These are phyloP conservation scores for Callaeas wilsoni DNA, from an alignment of 2,113 vertebrate genomes.

Conservation along the genomic window DNA sequence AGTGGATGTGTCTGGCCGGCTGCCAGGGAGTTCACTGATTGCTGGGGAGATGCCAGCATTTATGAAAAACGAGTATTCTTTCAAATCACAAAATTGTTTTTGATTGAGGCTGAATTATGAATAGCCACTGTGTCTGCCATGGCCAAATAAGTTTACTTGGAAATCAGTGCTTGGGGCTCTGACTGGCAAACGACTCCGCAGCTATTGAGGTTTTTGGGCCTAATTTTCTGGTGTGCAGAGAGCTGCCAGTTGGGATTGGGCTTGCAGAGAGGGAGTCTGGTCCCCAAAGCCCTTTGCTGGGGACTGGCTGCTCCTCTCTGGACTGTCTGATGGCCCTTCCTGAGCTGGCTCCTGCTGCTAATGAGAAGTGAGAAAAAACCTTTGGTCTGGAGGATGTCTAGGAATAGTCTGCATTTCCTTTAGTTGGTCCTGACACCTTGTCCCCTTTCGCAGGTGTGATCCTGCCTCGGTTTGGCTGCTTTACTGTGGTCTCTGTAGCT, in stretches of 20 bases:
- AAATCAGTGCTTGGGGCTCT: not conserved
- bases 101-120: conserved; percentile 29
- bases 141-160: not conserved
- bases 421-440: not conserved
- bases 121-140: not conserved
- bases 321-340: not conserved
- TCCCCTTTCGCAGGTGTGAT: not conserved
- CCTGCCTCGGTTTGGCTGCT: not conserved
- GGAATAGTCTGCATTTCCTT: not conserved
- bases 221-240: not conserved
- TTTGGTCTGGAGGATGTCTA: not conserved
- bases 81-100: conserved; percentile 44
- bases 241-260: not conserved
- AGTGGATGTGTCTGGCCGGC: not conserved
- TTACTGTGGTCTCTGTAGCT: fast-evolving
- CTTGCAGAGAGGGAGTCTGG: not conserved
- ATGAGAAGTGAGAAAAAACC: not conserved
- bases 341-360: not conserved
- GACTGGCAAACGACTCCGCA: not conserved
- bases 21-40: conserved; percentile 24
- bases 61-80: conserved; percentile 39
- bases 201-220: not conserved
- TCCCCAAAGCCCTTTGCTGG: not conserved
- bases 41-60: not conserved
- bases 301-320: not conserved